Evolutionary conservation across 2,113 vertebrate species (phyloP).

Genomic region (Leptosomus discolor): DNA sequence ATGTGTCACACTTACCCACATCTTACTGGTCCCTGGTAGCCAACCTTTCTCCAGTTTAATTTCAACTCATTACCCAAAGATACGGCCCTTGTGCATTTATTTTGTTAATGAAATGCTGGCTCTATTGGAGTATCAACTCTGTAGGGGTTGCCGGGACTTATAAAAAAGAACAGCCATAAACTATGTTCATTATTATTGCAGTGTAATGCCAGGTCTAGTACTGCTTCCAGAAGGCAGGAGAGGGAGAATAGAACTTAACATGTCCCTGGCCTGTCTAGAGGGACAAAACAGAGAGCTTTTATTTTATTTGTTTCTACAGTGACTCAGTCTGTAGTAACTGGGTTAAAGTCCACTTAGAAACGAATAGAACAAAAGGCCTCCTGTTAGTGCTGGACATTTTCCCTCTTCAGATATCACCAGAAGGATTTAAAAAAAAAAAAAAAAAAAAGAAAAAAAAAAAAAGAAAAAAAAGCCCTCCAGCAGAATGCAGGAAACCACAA

Average conservation of each 20-base stretch:
- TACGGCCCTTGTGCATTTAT: neutral
- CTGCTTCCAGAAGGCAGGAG: conserved; percentile 15
- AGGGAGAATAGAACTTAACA: conserved; percentile 39
- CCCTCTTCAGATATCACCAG: conserved; percentile 80
- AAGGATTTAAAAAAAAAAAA: conserved; percentile 60
- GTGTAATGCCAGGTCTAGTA: neutral
- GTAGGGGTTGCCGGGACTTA: conserved; percentile 20
- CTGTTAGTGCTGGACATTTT: conserved; percentile 81
- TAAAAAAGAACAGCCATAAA: conserved; percentile 39
- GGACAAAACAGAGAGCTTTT: conserved; percentile 74
- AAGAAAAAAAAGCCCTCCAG: conserved; percentile 29
- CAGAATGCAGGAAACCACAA: conserved; percentile 77
- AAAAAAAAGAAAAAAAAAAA: neutral
- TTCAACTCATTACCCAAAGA: neutral
- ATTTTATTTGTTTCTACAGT: conserved; percentile 80
- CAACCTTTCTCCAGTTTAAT: neutral
- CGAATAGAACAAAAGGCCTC: conserved; percentile 78
- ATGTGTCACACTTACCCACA: neutral
- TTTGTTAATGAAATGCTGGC: conserved; percentile 38
- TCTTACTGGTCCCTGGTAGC: neutral
- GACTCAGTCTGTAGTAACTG: conserved; percentile 81
- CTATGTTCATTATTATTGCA: conserved; percentile 25
- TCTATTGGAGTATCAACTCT: conserved; percentile 17
- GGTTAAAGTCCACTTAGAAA: conserved; percentile 82
- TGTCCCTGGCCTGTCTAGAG: conserved; percentile 67